Base-by-base conservation (phyloP, 2,888 invertebrate genomes). In the Cataglyphis altisquamis region DNA sequence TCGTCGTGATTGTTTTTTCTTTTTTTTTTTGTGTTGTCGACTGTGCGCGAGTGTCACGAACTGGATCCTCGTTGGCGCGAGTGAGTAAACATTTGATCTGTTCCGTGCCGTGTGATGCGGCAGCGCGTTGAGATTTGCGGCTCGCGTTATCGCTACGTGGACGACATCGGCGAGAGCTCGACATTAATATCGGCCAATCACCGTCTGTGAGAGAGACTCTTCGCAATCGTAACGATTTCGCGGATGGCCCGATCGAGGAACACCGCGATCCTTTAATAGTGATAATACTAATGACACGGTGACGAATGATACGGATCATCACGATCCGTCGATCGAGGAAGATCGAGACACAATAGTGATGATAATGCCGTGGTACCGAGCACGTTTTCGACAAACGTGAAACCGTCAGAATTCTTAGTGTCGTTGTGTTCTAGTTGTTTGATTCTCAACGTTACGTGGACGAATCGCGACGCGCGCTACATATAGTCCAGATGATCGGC, bases 321-420 rank as follows among this genome's bases (percentile, higher is more conserved):
- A 9, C 60, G 48, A 67, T 77, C 63, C 82, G 78, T 63, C 82
- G 77, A 77, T 78, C 60, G 77, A 67, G 63, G 5, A 41, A 81
- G 74, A 74, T 81, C 77, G 60, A 77, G 60, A 67, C 55, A 70
- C 48, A 8, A 52, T 15, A 75, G 84, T 82, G 88, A 89, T 88
- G 85, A 93, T 92, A 91, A 84, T 90, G 90, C 36, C 78, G 78
- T 89, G 92, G 82, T 90, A 87, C 83, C 90, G 91, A 85, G 89
- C 88, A 60, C 91, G 91, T 75, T 87, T 88, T 80, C 89, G 91
- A 78, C 75, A 66, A 84, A 83, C 83, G 85, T 83, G 70, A 75
- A 75, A 84, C 25, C 45, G 60, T 78, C 45, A 60, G 32, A 70
- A 60, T 77, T 67, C 12, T 41, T 4, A 66, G 78, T 77, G 39